Conservation (phyloP, 2,888 invertebrate genomes). For the Rhimphoctona megacephalus region DNA sequence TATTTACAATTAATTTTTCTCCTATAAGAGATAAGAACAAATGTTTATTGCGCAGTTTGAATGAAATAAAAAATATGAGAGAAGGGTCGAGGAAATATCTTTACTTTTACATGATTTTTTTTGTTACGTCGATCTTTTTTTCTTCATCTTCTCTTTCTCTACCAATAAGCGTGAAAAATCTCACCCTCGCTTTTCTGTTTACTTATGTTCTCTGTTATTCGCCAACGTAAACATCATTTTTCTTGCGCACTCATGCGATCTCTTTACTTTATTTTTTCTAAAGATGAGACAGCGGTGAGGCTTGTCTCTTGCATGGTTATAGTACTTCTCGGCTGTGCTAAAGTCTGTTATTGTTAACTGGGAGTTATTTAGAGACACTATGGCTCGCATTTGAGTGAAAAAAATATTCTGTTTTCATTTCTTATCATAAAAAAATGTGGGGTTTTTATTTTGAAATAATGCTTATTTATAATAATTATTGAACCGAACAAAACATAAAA, state of each 20-base stretch:
- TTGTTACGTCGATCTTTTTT: background rate
- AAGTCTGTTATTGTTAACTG: background rate
- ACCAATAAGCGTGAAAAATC: conserved; percentile 16
- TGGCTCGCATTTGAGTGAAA: background rate
- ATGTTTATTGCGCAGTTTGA: background rate
- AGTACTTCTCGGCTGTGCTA: background rate
- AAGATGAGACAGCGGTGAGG: background rate
- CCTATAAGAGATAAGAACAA: background rate
- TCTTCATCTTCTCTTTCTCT: background rate
- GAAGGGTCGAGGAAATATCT: background rate
- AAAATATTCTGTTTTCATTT: background rate
- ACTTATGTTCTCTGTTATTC: conserved; percentile 12
- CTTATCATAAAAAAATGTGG: background rate
- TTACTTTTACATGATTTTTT: background rate
- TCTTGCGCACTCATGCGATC: conserved; percentile 24
- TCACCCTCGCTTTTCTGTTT: conserved; percentile 1
- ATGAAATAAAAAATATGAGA: background rate
- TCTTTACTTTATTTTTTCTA: conserved; percentile 53
- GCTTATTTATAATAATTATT: background rate
- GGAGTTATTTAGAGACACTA: background rate
- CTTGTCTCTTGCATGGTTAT: background rate
- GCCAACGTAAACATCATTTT: conserved; percentile 33
- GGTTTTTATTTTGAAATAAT: background rate
- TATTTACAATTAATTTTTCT: background rate
- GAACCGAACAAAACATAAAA: background rate